Evolutionary conservation across 2,797 vertebrate species (phyloP), one percentile per base, ranked within the genome.

Genomic region (Molossus alvarezi): DNA sequence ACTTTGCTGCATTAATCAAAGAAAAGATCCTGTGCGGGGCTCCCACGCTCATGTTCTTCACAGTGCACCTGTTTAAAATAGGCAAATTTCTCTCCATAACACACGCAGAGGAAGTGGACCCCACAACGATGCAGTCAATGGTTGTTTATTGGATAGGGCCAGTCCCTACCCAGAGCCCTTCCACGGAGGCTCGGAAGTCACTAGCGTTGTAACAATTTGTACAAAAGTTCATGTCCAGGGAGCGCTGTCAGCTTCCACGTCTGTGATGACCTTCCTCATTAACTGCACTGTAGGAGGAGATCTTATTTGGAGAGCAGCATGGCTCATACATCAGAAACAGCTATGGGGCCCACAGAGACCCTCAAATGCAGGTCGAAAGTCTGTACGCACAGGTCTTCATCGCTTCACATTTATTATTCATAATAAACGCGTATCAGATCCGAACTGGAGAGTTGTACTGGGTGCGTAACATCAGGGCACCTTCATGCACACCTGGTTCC

Each of bases 1-100:
- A 94, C 87, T 93, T 17, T 53, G 67, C 89, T 53, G 71, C n/a
- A 14, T 96, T 91, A 71, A 91, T 96, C 95, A 58, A 80, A 88
- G 82, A 48, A 91, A 95, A 60, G 90, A 76, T 62, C 64, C 48
- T 12, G 48, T 37, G 45, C 65, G 25, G 37, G 55, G 60, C 64
- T 88, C 75, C 7, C 8, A 89, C 69, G 62, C 18, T n/a, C 58
- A 20, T 2, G 21, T 33, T 91, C 71, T 60, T 73, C 55, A 60
- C 27, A 45, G 7, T 14, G 7, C 15, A 48, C 11, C 12, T 60
- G 85, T 71, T 80, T 91, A 20, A 57, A 25, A 76, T 0, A n/a
- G 83, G 57, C 48, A 60, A 25, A 60, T 15, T 18, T 73, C 90
- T 87, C 75, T 72, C 33, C 13, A 5, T 12, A 51, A 87, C 2